Conservation (phyloP, 2,888 invertebrate species). For the Eilema caniola region DNA sequence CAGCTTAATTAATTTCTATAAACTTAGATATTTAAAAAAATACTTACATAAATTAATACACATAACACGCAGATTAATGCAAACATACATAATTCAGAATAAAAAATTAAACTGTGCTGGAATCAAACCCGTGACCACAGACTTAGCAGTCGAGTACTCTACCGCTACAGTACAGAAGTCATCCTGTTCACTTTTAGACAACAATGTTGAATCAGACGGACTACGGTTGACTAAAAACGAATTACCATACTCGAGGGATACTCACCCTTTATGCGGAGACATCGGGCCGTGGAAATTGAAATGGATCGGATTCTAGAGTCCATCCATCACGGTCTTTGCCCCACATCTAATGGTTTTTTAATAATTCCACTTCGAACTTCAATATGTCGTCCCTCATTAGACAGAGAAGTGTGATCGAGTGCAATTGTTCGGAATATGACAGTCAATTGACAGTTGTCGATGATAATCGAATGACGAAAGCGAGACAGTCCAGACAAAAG, state of each 20-base stretch:
- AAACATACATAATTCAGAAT: not conserved
- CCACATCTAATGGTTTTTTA: constrained; percentile 85
- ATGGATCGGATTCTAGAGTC: constrained; percentile 84
- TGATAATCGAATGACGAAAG: constrained; percentile 74
- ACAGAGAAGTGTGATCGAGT: constrained; percentile 74
- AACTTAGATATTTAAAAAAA: no score
- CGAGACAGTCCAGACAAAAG: constrained; percentile 56
- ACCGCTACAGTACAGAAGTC: not conserved
- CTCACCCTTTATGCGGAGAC: constrained; percentile 78
- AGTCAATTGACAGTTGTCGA: constrained; percentile 78
- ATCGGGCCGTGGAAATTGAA: constrained; percentile 77
- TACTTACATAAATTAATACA: no score
- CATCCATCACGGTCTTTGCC: constrained; percentile 82
- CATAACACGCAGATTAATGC: not conserved
- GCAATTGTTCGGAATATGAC: constrained; percentile 79
- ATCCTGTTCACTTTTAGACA: constrained; percentile 32
- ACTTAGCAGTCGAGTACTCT: not conserved
- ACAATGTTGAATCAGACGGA: constrained; percentile 51
- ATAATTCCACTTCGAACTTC: constrained; percentile 78
- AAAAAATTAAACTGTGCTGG: not conserved
- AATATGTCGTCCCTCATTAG: constrained; percentile 72
- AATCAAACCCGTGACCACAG: not conserved
- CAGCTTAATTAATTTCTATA: no score
- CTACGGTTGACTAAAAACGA: constrained; percentile 67
- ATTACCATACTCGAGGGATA: constrained; percentile 76